These are phyloP conservation scores for Hartigia nigra DNA, from an alignment of 2,888 invertebrate genomes.

Conservation along the genomic window DNA sequence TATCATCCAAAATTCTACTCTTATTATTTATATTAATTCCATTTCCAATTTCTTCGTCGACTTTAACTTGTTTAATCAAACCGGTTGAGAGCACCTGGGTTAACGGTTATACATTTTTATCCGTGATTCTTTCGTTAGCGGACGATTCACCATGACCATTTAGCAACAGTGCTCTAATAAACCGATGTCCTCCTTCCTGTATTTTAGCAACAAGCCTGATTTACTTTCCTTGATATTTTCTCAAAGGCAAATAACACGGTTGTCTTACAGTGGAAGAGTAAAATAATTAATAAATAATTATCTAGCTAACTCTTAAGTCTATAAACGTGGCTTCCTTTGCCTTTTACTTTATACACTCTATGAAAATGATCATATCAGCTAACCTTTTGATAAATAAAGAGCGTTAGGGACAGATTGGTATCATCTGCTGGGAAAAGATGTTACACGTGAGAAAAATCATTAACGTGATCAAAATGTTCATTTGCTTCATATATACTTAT, in stretches of 20 bases:
- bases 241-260: neutral
- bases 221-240: neutral
- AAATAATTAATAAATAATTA: neutral
- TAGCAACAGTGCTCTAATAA: conserved; percentile 18
- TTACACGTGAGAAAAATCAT: neutral
- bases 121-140: neutral
- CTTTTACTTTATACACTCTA: neutral
- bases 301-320: neutral
- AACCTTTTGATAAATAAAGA: neutral
- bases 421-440: neutral
- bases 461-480: neutral
- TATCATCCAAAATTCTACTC: neutral
- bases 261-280: neutral
- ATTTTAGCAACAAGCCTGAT: neutral
- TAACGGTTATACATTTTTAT: conserved; percentile 23
- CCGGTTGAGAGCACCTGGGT: conserved; percentile 22
- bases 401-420: neutral
- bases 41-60: neutral
- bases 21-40: neutral
- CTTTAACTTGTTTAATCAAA: conserved; percentile 6
- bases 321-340: neutral
- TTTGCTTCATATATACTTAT: neutral
- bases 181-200: conserved; percentile 5
- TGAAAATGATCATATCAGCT: neutral
- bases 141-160: conserved; percentile 18